Evolutionary conservation across 2,113 vertebrate species (phyloP).

Genomic region (Siphamia tubifer): DNA sequence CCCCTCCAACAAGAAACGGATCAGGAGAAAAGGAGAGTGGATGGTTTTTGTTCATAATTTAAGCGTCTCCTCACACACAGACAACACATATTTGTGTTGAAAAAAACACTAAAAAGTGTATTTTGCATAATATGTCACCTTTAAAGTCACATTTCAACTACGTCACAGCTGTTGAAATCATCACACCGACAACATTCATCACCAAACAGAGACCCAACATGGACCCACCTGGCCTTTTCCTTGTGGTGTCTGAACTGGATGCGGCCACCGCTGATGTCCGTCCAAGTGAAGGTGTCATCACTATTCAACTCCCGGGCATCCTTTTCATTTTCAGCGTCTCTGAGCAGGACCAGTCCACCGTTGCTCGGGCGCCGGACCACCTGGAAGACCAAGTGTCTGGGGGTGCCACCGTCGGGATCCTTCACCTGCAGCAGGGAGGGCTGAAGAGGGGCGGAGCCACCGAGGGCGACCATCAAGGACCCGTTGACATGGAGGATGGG

Average conservation of each 20-base stretch:
- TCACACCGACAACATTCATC: no score
- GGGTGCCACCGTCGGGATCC: slow-evolving; percentile 58
- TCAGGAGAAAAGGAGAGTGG: no score
- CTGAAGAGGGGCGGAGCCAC: slow-evolving; percentile 74
- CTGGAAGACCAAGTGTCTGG: slow-evolving; percentile 72
- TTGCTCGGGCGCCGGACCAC: slow-evolving; percentile 80
- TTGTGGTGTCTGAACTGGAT: slow-evolving; percentile 83
- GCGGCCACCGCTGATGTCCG: slow-evolving; percentile 76
- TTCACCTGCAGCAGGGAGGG: slow-evolving; percentile 71
- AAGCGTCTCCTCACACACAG: no score
- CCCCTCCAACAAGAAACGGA: no score
- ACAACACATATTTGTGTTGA: no score
- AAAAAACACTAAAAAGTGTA: no score
- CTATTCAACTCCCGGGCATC: slow-evolving; percentile 63
- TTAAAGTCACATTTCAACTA: no score
- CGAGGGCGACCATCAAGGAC: slow-evolving; percentile 83
- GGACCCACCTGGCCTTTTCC: slow-evolving; percentile 84
- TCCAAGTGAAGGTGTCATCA: slow-evolving; percentile 80
- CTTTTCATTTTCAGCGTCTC: neutral
- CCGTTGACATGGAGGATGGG: slow-evolving; percentile 73
- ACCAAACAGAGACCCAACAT: neutral
- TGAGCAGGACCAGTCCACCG: slow-evolving; percentile 76
- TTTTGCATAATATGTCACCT: no score
- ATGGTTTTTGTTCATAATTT: no score
- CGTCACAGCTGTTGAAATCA: neutral